Base-by-base conservation (phyloP, 2,888 invertebrate genomes). In the Luffia ferchaultella region DNA sequence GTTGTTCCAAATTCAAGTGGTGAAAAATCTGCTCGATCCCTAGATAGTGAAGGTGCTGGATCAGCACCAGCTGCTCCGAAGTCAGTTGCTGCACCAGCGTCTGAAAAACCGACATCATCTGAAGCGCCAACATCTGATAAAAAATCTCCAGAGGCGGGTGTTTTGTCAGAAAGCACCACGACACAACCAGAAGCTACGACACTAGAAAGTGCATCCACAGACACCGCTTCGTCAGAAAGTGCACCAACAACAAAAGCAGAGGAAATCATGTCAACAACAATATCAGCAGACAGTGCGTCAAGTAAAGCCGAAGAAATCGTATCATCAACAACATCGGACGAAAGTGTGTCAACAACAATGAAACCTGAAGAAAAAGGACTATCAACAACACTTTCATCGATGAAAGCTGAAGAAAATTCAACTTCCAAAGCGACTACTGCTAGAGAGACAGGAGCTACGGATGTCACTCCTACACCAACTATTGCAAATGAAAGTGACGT, bases 61-160 rank as follows among this genome's bases (percentile, higher is more conserved):
- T 49, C 54, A 12, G 65, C 70, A 9, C 67, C 54, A 12, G 64
- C 69, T 9, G 67, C 55, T 45, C 55, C 58, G 18, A 58, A 57
- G 46, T 56, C 64, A 30, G 60, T 57, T 43, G 66, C 70, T 44
- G 60, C 56, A 43, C 60, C 64, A 18, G 48, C 54, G 48, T 50
- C 58, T 16, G 53, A 56, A 30, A 47, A 42, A 43, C 50, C 55
- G 51, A 42, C 56, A 49, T 52, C 56, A 53, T 51, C 53, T 46
- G 44, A 53, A 50, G 42, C 54, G 46, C 52, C 50, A 16, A 53
- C 54, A 51, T 48, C 51, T 20, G 46, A 53, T 42, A 52, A 57
- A 51, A 52, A 51, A 52, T 52, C 43, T 51, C 50, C 30, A 30
- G 30, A 30, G 30, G 30, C 30, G 30, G 30, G 30, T 30, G 30